A percentile compares a stretch with the other conserved stretches of the same genome.
Evolutionary conservation across 2,797 vertebrate genomes (phyloP).

Genomic region (Sebastes diploproa): DNA sequence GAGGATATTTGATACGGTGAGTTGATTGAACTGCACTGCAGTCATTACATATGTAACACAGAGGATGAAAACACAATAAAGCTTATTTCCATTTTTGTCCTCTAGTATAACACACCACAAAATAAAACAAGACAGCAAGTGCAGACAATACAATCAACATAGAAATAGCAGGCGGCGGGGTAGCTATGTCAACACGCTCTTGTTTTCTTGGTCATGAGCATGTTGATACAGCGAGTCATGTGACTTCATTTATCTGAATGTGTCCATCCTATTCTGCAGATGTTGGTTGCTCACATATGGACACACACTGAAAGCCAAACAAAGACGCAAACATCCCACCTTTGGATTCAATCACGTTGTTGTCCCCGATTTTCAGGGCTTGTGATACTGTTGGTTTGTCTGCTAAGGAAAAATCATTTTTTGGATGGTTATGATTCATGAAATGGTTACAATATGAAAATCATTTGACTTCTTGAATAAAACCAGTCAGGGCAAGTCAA

Average conservation of each 20-base stretch:
- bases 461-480: not conserved
- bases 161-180: not conserved
- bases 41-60: not conserved
- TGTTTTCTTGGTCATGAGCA: not conserved
- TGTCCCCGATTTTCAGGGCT: conserved; percentile 97
- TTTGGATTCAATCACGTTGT: conserved; percentile 99
- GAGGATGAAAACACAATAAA: not conserved
- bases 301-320: not conserved
- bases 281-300: not conserved
- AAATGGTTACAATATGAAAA: not conserved
- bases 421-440: not conserved
- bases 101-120: not conserved
- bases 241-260: not conserved
- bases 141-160: not conserved
- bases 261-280: not conserved
- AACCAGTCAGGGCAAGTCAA: not conserved
- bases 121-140: not conserved
- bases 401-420: conserved; percentile 64
- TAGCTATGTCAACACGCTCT: not conserved
- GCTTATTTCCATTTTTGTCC: not conserved
- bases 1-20: not conserved
- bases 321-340: conserved; percentile 73
- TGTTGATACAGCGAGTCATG: too few species aligned
- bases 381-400: conserved; percentile 85
- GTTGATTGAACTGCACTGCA: not conserved